Evolutionary conservation across 2,113 vertebrate species (phyloP).

Genomic region (Triplophysa tibetana): DNA sequence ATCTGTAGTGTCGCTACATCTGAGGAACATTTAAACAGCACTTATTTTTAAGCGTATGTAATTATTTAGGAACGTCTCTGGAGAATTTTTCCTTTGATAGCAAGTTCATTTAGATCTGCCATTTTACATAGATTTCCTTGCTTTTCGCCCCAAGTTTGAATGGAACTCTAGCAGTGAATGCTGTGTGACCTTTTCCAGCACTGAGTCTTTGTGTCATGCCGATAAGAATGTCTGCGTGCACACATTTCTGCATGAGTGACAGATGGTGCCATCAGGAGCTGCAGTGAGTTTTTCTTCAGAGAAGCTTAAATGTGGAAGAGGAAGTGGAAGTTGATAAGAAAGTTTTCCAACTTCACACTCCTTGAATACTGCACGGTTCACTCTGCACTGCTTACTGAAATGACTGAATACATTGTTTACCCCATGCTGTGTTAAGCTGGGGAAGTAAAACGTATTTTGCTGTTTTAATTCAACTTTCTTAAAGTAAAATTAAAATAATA

Average conservation of each 20-base stretch:
- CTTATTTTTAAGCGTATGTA: background rate
- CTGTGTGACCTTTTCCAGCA: background rate
- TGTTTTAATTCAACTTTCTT: no score
- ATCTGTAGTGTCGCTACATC: background rate
- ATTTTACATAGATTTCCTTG: background rate
- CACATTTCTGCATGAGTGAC: constrained; percentile 27
- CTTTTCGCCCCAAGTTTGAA: background rate
- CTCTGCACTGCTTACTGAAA: background rate
- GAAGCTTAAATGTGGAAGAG: constrained; percentile 5
- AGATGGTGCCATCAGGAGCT: background rate
- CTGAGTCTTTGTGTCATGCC: background rate
- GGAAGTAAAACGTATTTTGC: no score
- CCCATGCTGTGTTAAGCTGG: no score
- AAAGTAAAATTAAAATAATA: no score
- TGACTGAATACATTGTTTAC: no score
- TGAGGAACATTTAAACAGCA: no score
- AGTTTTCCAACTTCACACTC: background rate
- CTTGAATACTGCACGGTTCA: background rate
- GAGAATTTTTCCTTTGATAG: background rate
- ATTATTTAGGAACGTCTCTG: background rate
- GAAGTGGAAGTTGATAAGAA: no score
- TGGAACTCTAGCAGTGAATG: background rate
- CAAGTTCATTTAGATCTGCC: background rate
- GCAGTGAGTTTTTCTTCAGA: background rate
- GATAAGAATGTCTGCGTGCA: background rate